Conservation (phyloP, 1,140 invertebrate genomes). For the Drosophila willistoni region DNA sequence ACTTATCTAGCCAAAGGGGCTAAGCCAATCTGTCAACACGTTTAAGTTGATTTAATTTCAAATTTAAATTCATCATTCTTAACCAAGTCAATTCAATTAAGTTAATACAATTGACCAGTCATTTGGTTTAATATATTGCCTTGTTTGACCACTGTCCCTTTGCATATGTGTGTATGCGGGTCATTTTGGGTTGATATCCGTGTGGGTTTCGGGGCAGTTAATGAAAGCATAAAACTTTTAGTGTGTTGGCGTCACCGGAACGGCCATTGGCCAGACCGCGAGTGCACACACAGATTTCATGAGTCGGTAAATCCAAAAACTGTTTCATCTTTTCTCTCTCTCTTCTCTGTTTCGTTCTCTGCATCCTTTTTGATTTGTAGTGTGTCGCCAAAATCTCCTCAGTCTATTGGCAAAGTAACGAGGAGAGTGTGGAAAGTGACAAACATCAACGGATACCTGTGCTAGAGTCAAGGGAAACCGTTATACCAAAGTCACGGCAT, state of each 20-base stretch:
- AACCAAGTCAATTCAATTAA: too few relatives aligned
- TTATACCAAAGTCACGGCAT: constrained; percentile 82
- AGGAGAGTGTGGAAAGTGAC: constrained; percentile 91
- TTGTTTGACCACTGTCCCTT: constrained; percentile 35
- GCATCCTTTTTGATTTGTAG: constrained; percentile 65
- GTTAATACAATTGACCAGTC: too few relatives aligned
- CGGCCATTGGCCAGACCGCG: constrained; percentile 36
- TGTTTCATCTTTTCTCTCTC: constrained; percentile 20
- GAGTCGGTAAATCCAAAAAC: constrained; percentile 42
- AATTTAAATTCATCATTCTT: too few relatives aligned
- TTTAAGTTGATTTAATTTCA: too few relatives aligned
- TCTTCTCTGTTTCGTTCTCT: constrained; percentile 8
- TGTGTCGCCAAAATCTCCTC: constrained; percentile 93
- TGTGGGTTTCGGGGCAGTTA: constrained; percentile 49
- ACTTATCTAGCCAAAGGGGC: background rate
- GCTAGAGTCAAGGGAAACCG: constrained; percentile 87
- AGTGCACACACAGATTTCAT: constrained; percentile 65
- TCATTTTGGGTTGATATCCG: constrained; percentile 58
- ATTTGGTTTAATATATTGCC: too few relatives aligned
- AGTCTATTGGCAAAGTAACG: constrained; percentile 92
- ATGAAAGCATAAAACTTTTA: constrained; percentile 81
- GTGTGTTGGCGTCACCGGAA: constrained; percentile 52
- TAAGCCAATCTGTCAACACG: too few relatives aligned
- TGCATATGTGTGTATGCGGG: constrained; percentile 60
- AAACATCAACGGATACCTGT: constrained; percentile 87